Base-by-base conservation (phyloP, 2,888 invertebrate species). In the Dromius quadrimaculatus region DNA sequence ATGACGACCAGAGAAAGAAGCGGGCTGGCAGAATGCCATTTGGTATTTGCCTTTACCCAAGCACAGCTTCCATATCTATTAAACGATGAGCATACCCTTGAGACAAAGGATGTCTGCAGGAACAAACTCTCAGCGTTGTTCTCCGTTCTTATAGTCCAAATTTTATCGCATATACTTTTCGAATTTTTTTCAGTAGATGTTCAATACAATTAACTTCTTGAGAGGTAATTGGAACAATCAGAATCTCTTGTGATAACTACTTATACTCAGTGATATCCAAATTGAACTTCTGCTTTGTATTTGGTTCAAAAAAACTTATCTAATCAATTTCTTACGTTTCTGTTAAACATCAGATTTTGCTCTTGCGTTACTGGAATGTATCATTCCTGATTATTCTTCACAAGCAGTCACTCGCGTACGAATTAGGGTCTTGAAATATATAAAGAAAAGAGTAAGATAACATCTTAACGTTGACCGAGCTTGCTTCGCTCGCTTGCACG, bases 231-330 rank as follows among this genome's bases (percentile, higher is more conserved):
- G 23, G 22, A 54, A 8, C 45, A 13, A n/a, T n/a, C n/a, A 54
- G 11, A 54, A 54, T 54, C 50, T 15, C 23, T 54, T 23, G 28
- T 28, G 23, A 15, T 54, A 15, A 54, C 50, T 54, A 54, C 23
- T 54, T 54, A 54, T 54, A 54, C 50, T 54, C 23, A 54, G 23
- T 54, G 50, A 54, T 54, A 54, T 54, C 28, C 28, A 54, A 54
- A 54, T 54, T 54, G 50, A 54, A 28, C 28, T 54, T 47, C 28
- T 54, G 28, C 28, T 54, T 54, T n/a, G n/a, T n/a, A n/a, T 28
- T 54, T 54, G 15, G 28, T 54, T 54, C 50, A 8, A 2, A 15
- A 15, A 28, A n/a, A n/a, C n/a, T n/a, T n/a, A n/a, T n/a, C n/a
- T n/a, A n/a, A n/a, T n/a, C n/a, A n/a, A n/a, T n/a, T n/a, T n/a